phyloP scores from a whole-genome alignment of 2,797 vertebrate species.

The Sebastes alutus region DNA sequence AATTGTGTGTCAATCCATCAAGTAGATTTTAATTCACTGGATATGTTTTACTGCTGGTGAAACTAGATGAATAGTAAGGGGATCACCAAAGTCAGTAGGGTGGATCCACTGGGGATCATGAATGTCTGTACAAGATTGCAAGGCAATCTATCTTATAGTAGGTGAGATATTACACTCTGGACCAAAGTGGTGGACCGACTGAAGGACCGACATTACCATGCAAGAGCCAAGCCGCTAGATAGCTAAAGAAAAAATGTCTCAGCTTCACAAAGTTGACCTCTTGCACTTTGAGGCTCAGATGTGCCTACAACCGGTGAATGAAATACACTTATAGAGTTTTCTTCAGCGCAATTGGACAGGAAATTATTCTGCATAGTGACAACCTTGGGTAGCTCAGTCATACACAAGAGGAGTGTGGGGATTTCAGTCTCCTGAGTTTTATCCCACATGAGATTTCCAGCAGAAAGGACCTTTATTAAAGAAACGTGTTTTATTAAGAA shows the following conservation, averaged over 20 bases:
- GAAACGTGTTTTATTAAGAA: conserved; percentile 70
- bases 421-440: conserved; percentile 35
- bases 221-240: too few species aligned
- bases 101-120: not conserved
- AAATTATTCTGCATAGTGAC: conserved; percentile 31
- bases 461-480: conserved; percentile 52
- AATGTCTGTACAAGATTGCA: not conserved
- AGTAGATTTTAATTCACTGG: too few species aligned
- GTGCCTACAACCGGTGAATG: not conserved
- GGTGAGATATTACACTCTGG: not conserved
- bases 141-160: not conserved
- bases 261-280: conserved; percentile 14
- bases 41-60: not conserved
- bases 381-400: conserved; percentile 20
- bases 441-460: conserved; percentile 28
- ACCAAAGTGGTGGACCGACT: not conserved
- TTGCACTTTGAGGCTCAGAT: not conserved
- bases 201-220: not conserved
- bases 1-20: not conserved
- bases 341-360: not conserved
- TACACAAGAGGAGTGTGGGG: not conserved
- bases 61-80: not conserved
- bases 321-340: conserved; percentile 14
- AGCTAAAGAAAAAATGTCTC: not conserved
- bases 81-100: not conserved